Percentiles rank a stretch among this genome's conserved stretches.
Evolutionary conservation across 2,113 vertebrate genomes (phyloP).

Genomic region (Scartelaos histophorus): DNA sequence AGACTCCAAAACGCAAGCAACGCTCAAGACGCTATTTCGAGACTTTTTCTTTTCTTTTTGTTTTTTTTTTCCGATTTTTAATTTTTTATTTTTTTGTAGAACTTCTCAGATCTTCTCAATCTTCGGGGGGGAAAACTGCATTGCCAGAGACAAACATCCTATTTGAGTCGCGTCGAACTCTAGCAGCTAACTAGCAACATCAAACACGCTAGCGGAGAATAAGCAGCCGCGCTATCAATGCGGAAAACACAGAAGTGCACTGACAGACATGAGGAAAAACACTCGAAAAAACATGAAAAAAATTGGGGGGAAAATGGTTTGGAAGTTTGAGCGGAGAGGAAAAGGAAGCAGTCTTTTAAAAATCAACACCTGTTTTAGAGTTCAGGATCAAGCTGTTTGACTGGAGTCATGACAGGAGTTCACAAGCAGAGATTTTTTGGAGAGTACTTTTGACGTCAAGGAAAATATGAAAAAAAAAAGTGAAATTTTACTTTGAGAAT

Average conservation of each 20-base stretch:
- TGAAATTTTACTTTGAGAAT: neutral
- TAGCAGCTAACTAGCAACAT: slow-evolving; percentile 9
- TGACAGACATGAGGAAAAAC: slow-evolving; percentile 9
- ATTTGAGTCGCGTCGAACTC: slow-evolving; percentile 36
- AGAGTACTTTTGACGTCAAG: neutral
- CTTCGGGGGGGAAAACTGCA: slow-evolving; percentile 40
- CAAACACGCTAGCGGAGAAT: slow-evolving; percentile 14
- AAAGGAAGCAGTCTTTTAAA: neutral
- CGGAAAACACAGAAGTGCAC: slow-evolving; percentile 9
- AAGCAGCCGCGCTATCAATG: slow-evolving; percentile 8
- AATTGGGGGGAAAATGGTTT: slow-evolving; percentile 13
- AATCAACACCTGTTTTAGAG: slow-evolving; percentile 27
- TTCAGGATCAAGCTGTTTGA: slow-evolving; percentile 22
- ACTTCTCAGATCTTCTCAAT: slow-evolving; percentile 38
- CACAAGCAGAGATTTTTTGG: neutral
- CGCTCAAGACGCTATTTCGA: slow-evolving; percentile 58
- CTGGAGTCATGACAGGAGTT: slow-evolving; percentile 9
- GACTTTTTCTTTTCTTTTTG: slow-evolving; percentile 28
- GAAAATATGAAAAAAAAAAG: neutral
- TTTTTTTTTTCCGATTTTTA: slow-evolving; percentile 3
- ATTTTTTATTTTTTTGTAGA: slow-evolving; percentile 23
- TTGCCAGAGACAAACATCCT: slow-evolving; percentile 47
- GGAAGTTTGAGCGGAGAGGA: neutral
- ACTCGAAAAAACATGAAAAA: neutral
- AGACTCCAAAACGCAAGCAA: slow-evolving; percentile 58